phyloP scores from a whole-genome alignment of 2,113 vertebrate species.

The Cyanocitta stelleri region DNA sequence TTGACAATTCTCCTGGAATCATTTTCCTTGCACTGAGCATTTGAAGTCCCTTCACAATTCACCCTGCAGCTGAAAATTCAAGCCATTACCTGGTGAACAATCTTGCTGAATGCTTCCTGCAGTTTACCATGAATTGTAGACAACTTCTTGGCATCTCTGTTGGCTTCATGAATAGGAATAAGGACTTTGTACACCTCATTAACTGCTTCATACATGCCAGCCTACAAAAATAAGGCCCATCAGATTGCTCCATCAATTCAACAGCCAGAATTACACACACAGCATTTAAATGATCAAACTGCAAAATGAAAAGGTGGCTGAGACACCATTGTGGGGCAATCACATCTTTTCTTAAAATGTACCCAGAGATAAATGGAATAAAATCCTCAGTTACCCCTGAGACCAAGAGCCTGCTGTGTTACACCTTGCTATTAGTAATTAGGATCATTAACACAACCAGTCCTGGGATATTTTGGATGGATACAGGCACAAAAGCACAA shows the following conservation, averaged over 20 bases:
- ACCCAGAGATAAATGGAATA: not conserved
- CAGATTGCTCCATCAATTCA: conserved; percentile 8
- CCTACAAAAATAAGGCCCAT: conserved; percentile 73
- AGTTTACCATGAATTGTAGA: conserved; percentile 99
- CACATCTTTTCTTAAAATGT: not conserved
- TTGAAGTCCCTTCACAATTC: not conserved
- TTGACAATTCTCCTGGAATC: not conserved
- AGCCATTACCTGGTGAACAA: conserved; percentile 94
- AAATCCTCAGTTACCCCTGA: not conserved
- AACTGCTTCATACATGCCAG: conserved; percentile 97
- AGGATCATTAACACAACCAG: not conserved
- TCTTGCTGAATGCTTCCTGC: conserved; percentile 98
- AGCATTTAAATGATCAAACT: not conserved
- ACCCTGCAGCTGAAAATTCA: conserved; percentile 15
- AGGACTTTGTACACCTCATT: conserved; percentile 99
- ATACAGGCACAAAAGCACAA: not conserved
- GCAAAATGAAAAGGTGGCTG: not conserved
- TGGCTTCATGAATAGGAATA: conserved; percentile 97
- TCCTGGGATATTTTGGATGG: not conserved
- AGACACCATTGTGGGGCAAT: not conserved
- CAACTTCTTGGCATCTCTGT: conserved; percentile 96
- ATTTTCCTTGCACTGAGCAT: not conserved
- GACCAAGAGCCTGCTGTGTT: not conserved
- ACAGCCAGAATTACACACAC: not conserved
- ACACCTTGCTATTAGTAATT: not conserved